Evolutionary conservation across 2,888 invertebrate genomes (phyloP), one percentile per base, ranked within the genome.

Genomic region (Ferrisia virgata): DNA sequence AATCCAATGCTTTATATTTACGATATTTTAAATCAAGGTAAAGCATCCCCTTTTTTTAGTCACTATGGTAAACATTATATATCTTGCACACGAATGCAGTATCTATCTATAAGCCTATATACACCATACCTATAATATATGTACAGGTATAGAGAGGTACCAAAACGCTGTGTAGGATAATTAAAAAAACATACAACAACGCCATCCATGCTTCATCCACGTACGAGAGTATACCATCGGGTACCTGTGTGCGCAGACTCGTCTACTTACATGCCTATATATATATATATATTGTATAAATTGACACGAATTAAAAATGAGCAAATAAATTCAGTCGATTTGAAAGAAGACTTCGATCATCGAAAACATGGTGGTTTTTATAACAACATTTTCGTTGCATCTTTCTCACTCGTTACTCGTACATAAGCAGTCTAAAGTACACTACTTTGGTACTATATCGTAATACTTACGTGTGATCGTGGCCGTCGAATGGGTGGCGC

Each of bases 311-410:
- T 76, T 76, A 76, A 76, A 76, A 76, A 76, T 36, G 36, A 76
- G 36, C 72, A 76, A 76, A 76, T 76, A 76, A 76, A 76, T 79
- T 79, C 40, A 43, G 33, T 78, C 40, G 78, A 36, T 39, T 78
- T 9, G 36, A 36, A 36, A 39, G 22, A 15, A 69, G 31, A 69
- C 11, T 9, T 43, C 28, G 47, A 40, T 47, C 40, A n/a, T n/a
- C n/a, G n/a, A n/a, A n/a, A 43, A 40, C 43, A 43, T 79, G 79
- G 5, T 47, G 36, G 39, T 36, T 79, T 79, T 79, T 43, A 79
- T 79, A 79, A 39, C 33, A 25, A 47, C 47, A n/a, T 53, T 22
- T 2, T 36, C n/a, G 53, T 22, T n/a, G 1, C 8, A 53, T 53
- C 53, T 58, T 25, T 25, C 25, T 58, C 9, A 9, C 58, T 58